These are phyloP conservation scores for Alethe diademata DNA, from an alignment of 2,113 vertebrate species.

Conservation along the genomic window DNA sequence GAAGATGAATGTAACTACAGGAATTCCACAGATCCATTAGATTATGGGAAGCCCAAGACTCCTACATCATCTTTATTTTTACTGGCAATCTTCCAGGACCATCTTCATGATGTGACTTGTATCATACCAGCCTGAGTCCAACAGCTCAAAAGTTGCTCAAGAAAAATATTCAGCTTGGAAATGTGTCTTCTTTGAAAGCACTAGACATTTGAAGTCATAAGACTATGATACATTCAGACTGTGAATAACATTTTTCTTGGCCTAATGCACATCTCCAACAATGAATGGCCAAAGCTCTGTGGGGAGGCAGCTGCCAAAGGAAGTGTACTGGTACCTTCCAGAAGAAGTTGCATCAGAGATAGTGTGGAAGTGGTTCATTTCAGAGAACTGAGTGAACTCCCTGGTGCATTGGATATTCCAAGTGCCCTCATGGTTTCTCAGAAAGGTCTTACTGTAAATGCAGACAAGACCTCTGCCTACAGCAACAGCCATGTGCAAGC, in stretches of 20 bases:
- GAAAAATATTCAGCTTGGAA: conserved; percentile 30
- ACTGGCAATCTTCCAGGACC: conserved; percentile 39
- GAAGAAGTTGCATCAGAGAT: conserved; percentile 43
- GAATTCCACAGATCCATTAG: not conserved
- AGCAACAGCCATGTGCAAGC: not conserved
- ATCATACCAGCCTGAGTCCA: conserved; percentile 32
- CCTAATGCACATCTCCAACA: not conserved
- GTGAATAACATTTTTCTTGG: conserved; percentile 68
- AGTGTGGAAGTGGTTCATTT: conserved; percentile 2
- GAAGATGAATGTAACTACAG: not conserved
- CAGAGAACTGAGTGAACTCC: not conserved
- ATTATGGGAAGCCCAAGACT: not conserved
- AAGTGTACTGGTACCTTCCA: not conserved
- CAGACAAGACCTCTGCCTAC: not conserved
- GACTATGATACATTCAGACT: conserved; percentile 34
- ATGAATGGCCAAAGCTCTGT: not conserved
- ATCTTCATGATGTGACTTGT: conserved; percentile 28
- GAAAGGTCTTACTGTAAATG: conserved; percentile 19
- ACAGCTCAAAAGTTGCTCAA: conserved; percentile 11
- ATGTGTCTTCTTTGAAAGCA: not conserved
- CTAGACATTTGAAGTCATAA: conserved; percentile 47
- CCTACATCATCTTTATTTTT: conserved; percentile 30
- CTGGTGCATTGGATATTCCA: conserved; percentile 1
- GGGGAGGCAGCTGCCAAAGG: not conserved
- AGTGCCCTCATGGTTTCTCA: not conserved